Percentiles rank a stretch among this genome's conserved stretches.
phyloP scores from a whole-genome alignment of 2,797 vertebrate genomes.

The Astyanax mexicanus region DNA sequence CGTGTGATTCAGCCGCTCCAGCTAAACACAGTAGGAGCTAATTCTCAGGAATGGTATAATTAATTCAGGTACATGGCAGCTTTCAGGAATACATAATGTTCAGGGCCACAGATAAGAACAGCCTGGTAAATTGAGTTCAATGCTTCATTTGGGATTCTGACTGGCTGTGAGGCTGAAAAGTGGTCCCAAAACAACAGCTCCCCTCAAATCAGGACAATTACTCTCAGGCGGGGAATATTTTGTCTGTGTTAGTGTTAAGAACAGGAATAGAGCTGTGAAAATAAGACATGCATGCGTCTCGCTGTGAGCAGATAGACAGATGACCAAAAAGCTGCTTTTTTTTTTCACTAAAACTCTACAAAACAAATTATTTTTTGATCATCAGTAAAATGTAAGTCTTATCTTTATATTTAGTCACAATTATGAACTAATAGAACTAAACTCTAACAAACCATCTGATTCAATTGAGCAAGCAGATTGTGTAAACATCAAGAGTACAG shows the following conservation, averaged over 20 bases:
- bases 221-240: conserved; percentile 13
- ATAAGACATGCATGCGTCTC: neutral
- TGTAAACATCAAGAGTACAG: too few relatives aligned
- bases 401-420: too few relatives aligned
- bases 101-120: conserved; percentile 51
- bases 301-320: neutral
- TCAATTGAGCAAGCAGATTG: too few relatives aligned
- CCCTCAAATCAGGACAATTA: conserved; percentile 29
- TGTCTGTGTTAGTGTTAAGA: neutral
- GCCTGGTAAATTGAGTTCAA: conserved; percentile 51
- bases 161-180: conserved; percentile 24
- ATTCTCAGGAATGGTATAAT: conserved; percentile 57
- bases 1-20: conserved; percentile 31
- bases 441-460: too few relatives aligned
- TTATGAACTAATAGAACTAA: too few relatives aligned
- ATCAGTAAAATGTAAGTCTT: too few relatives aligned
- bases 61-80: conserved; percentile 59
- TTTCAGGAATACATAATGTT: conserved; percentile 56
- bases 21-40: conserved; percentile 53
- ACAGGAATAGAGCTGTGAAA: neutral
- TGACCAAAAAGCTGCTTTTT: too few relatives aligned
- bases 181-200: conserved; percentile 35
- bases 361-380: too few relatives aligned
- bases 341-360: too few relatives aligned
- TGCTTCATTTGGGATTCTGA: conserved; percentile 49